These are phyloP conservation scores for Hylaeus anthracinus DNA, from an alignment of 1,140 invertebrate genomes.

Conservation along the genomic window DNA sequence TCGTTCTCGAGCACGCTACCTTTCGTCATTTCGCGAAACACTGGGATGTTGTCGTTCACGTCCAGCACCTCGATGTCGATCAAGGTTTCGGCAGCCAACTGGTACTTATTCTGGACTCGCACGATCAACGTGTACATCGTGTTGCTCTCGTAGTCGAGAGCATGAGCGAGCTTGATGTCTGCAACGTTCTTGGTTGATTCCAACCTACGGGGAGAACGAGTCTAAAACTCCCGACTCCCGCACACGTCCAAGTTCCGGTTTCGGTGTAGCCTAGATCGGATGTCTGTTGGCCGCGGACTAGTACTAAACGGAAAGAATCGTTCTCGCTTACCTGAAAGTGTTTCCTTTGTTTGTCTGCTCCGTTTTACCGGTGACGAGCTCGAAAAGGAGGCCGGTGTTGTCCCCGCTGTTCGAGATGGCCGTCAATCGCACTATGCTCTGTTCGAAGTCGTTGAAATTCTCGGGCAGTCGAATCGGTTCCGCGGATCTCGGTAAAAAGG, in stretches of 20 bases:
- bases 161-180: constrained; percentile 86
- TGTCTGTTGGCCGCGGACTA: too few species aligned
- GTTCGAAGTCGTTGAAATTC: constrained; percentile 86
- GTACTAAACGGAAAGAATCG: neutral
- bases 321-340: constrained; percentile 84
- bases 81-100: constrained; percentile 88
- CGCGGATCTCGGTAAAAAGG: constrained; percentile 83
- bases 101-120: constrained; percentile 90
- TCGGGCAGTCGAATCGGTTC: constrained; percentile 86
- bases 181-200: constrained; percentile 86
- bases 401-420: constrained; percentile 89
- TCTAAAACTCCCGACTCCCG: too few species aligned
- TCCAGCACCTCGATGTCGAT: constrained; percentile 90
- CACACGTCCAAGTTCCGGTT: too few species aligned
- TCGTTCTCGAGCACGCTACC: constrained; percentile 93
- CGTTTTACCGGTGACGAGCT: constrained; percentile 89
- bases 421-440: constrained; percentile 85
- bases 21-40: constrained; percentile 88
- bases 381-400: constrained; percentile 86
- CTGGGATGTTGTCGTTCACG: constrained; percentile 94
- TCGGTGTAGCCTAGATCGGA: too few species aligned
- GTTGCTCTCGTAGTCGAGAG: constrained; percentile 91
- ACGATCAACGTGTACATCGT: constrained; percentile 91
- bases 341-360: constrained; percentile 91
- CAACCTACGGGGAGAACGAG: constrained; percentile 70